Evolutionary conservation across 2,888 invertebrate genomes (phyloP).

Genomic region (Calliscelio sp.): DNA sequence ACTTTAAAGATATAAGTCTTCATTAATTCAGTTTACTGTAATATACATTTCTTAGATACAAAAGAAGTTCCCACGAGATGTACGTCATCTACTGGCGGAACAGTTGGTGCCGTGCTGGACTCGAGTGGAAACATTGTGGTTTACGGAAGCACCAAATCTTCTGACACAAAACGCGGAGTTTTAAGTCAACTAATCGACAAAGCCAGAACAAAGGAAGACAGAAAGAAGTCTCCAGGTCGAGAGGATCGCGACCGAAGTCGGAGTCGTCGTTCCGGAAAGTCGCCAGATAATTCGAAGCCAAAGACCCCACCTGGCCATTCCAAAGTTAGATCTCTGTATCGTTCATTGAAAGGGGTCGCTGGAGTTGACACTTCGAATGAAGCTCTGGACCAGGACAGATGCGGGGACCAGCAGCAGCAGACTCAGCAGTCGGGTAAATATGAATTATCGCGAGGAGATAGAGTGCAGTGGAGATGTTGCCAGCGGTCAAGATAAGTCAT

Average conservation of each 20-base stretch:
- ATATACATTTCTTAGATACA: conserved; percentile 79
- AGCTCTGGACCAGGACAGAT: conserved; percentile 81
- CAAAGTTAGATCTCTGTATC: conserved; percentile 83
- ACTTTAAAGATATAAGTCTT: too few relatives aligned
- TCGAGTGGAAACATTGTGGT: conserved; percentile 84
- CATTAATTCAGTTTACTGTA: too few relatives aligned
- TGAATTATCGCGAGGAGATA: conserved; percentile 14
- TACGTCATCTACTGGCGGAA: conserved; percentile 80
- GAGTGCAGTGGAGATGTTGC: too few relatives aligned
- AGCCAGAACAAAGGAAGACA: conserved; percentile 86
- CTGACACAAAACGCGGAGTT: conserved; percentile 84
- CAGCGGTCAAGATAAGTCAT: conserved; percentile 47
- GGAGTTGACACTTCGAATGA: conserved; percentile 79
- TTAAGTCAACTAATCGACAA: conserved; percentile 88
- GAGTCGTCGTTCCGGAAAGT: conserved; percentile 83
- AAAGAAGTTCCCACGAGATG: conserved; percentile 84
- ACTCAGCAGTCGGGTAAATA: conserved; percentile 73
- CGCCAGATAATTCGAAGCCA: conserved; percentile 83
- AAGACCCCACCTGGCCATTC: conserved; percentile 84
- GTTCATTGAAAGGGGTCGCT: conserved; percentile 81
- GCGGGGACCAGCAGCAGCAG: conserved; percentile 83
- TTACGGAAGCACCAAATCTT: conserved; percentile 81
- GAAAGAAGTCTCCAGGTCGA: conserved; percentile 85
- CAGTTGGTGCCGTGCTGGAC: conserved; percentile 82
- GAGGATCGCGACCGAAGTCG: conserved; percentile 84